Evolutionary conservation across 2,797 vertebrate genomes (phyloP).

Genomic region (Nasua narica): DNA sequence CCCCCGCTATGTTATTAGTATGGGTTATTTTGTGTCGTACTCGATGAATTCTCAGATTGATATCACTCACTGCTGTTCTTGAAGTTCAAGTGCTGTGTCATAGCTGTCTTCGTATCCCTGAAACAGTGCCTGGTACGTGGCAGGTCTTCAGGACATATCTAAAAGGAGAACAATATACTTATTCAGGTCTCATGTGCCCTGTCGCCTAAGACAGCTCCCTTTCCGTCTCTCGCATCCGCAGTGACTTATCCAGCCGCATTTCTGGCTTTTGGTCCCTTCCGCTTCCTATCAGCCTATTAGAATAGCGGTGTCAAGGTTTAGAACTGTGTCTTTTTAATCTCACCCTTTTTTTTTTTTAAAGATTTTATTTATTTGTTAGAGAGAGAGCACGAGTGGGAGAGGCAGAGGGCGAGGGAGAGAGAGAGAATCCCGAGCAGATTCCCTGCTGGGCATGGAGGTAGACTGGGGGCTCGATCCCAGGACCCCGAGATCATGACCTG

Average conservation of each 20-base stretch:
- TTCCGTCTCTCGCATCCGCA: rapidly evolving
- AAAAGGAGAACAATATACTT: not conserved
- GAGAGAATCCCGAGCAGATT: not conserved
- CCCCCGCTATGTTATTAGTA: not conserved
- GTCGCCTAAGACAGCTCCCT: not conserved
- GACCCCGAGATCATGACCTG: not conserved
- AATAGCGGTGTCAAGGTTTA: not conserved
- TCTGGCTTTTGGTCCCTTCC: not conserved
- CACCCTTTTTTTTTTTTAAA: not conserved
- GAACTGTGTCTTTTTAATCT: not conserved
- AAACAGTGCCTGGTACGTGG: not conserved
- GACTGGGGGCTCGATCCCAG: not conserved
- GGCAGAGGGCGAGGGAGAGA: not conserved
- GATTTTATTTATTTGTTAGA: not conserved
- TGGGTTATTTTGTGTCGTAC: not conserved
- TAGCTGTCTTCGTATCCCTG: too few relatives aligned
- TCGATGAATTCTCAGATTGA: rapidly evolving
- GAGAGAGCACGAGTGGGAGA: not conserved
- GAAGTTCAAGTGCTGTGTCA: rapidly evolving
- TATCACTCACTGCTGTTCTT: not conserved
- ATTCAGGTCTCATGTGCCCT: rapidly evolving
- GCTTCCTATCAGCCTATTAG: not conserved
- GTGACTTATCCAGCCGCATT: not conserved
- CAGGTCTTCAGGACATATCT: not conserved
- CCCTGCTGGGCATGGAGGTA: not conserved